Evolutionary conservation across 1,140 invertebrate species (phyloP).

Genomic region (Apis florea): DNA sequence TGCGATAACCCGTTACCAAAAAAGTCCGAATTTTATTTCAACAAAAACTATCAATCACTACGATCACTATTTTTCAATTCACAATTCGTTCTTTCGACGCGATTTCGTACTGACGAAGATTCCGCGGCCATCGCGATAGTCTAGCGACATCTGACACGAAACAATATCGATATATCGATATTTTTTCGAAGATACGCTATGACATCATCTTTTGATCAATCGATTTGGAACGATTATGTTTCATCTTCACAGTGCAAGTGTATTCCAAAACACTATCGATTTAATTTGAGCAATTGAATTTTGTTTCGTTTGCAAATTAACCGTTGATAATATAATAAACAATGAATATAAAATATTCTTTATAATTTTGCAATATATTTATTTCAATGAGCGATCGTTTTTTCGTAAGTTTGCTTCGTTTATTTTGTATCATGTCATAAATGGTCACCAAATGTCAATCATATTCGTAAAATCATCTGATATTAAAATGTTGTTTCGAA

Average conservation of each 20-base stretch:
- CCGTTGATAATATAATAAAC: background rate
- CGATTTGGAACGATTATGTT: background rate
- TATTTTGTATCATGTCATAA: background rate
- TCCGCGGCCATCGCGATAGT: background rate
- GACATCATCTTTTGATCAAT: background rate
- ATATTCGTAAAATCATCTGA: slow-evolving; percentile 1
- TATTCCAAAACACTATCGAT: too few species aligned
- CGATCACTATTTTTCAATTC: background rate
- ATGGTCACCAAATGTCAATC: background rate
- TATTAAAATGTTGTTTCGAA: background rate
- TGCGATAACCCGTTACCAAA: background rate
- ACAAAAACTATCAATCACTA: slow-evolving; percentile 6
- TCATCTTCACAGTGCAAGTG: background rate
- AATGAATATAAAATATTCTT: background rate
- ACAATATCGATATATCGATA: slow-evolving; percentile 33
- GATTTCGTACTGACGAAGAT: background rate
- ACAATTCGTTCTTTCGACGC: background rate
- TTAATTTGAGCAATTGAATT: background rate
- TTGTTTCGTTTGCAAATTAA: background rate
- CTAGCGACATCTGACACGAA: background rate
- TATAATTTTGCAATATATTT: background rate
- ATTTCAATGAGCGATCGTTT: background rate
- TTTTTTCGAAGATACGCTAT: background rate
- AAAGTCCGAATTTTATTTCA: background rate
- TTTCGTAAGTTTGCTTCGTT: background rate